Base-by-base conservation (phyloP, 2,888 invertebrate genomes). In the Pinctada fucata region DNA sequence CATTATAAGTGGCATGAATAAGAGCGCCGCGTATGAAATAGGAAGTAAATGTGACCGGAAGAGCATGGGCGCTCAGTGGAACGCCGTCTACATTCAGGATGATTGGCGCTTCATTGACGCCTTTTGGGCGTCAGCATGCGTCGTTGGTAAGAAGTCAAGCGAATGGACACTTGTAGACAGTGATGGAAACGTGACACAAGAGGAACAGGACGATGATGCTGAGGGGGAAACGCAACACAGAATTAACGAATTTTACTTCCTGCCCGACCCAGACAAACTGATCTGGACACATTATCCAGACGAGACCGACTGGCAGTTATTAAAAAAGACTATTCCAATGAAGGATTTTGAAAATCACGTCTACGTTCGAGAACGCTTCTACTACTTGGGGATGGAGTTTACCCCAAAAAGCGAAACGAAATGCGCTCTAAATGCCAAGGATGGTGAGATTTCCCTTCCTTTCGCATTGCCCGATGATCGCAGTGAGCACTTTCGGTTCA, bases 21-120 rank as follows among this genome's bases (percentile, higher is more conserved):
- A 92, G 81, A 91, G 91, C 79, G 90, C 91, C 50, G 91, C 91
- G 49, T 92, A 91, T 79, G 88, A 90, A 79, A 87, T 91, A 10
- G 92, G 91, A 13, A 85, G 83, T 47, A 84, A 85, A 65, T 83
- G 88, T 47, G 88, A 91, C 83, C 82, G 88, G 49, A 85, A 86
- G 75, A 80, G 78, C n/a, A 88, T 91, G 90, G 88, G 88, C 0
- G 91, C 91, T 6, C 92, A 92, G 84, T 92, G 92, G 92, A 92
- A 92, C 82, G 90, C 90, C 13, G 91, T 91, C 3, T 90, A 85
- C 70, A 83, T 91, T 10, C 86, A 87, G 48, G 88, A 85, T n/a
- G 88, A 89, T 66, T 91, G 91, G 92, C 85, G 90, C 13, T 88
- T 91, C 75, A 72, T 91, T 2, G 91, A 91, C 78, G 87, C 90